phyloP scores from a whole-genome alignment of 2,113 vertebrate species.

The Eclectus roratus region DNA sequence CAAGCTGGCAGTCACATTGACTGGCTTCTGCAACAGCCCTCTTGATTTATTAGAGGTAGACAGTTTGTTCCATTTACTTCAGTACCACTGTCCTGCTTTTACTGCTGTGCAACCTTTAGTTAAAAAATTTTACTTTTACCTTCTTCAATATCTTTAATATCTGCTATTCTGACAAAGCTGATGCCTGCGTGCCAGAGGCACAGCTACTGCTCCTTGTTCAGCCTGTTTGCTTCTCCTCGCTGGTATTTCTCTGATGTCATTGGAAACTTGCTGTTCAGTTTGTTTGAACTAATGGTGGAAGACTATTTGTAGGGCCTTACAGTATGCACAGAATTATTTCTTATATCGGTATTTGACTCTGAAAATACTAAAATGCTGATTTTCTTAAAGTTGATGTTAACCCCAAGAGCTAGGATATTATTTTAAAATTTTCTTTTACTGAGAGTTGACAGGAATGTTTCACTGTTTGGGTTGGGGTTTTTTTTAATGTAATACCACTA shows the following conservation, averaged over 20 bases:
- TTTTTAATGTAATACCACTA: background rate
- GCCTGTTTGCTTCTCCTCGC: background rate
- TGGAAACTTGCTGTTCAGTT: background rate
- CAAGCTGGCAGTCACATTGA: background rate
- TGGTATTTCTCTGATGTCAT: background rate
- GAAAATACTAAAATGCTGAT: background rate
- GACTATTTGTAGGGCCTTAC: background rate
- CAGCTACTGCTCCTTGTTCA: background rate
- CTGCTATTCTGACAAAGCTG: background rate
- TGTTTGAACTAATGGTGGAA: background rate
- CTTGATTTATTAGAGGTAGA: background rate
- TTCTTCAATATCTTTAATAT: background rate
- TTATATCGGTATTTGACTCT: background rate
- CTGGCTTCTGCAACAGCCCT: background rate
- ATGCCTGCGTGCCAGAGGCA: background rate
- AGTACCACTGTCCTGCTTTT: background rate
- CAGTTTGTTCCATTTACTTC: background rate
- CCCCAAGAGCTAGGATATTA: background rate
- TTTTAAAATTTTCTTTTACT: background rate
- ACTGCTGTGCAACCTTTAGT: background rate
- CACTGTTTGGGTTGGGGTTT: background rate
- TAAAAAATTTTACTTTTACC: too few relatives aligned
- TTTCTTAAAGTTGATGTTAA: background rate
- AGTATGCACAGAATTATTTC: background rate
- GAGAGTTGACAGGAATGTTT: background rate